Conservation (phyloP, 2,113 vertebrate genomes). For the Pseudolaguvia tuberculata region DNA sequence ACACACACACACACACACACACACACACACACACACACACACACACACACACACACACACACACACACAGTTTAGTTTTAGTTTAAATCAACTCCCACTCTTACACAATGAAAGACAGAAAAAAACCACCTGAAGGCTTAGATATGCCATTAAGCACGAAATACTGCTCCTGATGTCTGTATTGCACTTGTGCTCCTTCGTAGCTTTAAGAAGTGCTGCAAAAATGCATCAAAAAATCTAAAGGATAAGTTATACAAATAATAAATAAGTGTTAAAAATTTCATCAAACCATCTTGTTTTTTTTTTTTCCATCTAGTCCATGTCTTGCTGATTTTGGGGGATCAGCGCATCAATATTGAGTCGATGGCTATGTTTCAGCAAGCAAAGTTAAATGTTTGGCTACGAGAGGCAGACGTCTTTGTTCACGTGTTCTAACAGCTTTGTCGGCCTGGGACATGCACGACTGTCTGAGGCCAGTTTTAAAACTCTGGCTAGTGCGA, state of each 20-base stretch:
- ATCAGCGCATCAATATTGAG: constrained; percentile 14
- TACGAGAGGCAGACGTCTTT: constrained; percentile 20
- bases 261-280: constrained; percentile 6
- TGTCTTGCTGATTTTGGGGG: background rate
- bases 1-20: no score
- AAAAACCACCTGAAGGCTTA: constrained; percentile 53
- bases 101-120: constrained; percentile 37
- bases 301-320: background rate
- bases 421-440: constrained; percentile 43
- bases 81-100: constrained; percentile 48
- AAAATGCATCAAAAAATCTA: constrained; percentile 53
- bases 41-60: constrained; percentile 41
- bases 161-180: constrained; percentile 52
- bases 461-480: constrained; percentile 47
- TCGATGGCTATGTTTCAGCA: constrained; percentile 26
- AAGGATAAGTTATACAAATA: constrained; percentile 2
- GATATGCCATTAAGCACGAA: constrained; percentile 61
- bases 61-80: constrained; percentile 26
- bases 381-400: constrained; percentile 44
- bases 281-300: background rate
- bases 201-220: constrained; percentile 53
- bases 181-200: constrained; percentile 47
- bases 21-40: background rate
- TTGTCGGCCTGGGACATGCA: constrained; percentile 53
- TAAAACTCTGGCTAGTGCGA: constrained; percentile 52